A percentile compares a stretch with the other conserved stretches of the same genome.
phyloP scores from a whole-genome alignment of 2,888 invertebrate species.

The Pandemis corylana region DNA sequence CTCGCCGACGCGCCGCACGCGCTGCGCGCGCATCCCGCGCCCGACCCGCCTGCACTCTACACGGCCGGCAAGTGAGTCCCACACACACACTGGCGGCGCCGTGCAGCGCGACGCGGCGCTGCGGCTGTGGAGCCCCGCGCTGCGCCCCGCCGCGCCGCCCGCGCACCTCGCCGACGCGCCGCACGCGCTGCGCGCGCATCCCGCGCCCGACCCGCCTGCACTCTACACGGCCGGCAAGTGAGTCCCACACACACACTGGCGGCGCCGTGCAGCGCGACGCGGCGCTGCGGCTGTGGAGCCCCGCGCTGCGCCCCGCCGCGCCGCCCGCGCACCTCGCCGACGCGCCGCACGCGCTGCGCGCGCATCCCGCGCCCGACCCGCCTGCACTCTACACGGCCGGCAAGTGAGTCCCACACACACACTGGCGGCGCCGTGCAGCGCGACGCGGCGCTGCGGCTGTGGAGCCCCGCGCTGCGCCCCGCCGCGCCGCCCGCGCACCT shows the following conservation, averaged over 20 bases:
- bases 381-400: slow-evolving; percentile 90
- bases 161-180: slow-evolving; percentile 84
- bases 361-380: slow-evolving; percentile 84
- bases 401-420: slow-evolving; percentile 85
- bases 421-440: slow-evolving; percentile 88
- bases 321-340: slow-evolving; percentile 77
- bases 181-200: slow-evolving; percentile 89
- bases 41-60: slow-evolving; percentile 80
- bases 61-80: slow-evolving; percentile 92
- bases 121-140: slow-evolving; percentile 90
- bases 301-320: slow-evolving; percentile 84
- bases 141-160: slow-evolving; percentile 79
- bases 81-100: slow-evolving; percentile 71
- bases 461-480: slow-evolving; percentile 88
- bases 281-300: slow-evolving; percentile 90
- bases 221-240: slow-evolving; percentile 94
- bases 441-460: slow-evolving; percentile 90
- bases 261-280: slow-evolving; percentile 92
- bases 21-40: slow-evolving; percentile 87
- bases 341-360: slow-evolving; percentile 87
- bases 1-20: slow-evolving; percentile 86
- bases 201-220: slow-evolving; percentile 58
- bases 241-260: slow-evolving; percentile 87
- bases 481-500: slow-evolving; percentile 71
- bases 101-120: slow-evolving; percentile 91